Conservation (phyloP, 2,888 invertebrate species). For the Spialia ferax region DNA sequence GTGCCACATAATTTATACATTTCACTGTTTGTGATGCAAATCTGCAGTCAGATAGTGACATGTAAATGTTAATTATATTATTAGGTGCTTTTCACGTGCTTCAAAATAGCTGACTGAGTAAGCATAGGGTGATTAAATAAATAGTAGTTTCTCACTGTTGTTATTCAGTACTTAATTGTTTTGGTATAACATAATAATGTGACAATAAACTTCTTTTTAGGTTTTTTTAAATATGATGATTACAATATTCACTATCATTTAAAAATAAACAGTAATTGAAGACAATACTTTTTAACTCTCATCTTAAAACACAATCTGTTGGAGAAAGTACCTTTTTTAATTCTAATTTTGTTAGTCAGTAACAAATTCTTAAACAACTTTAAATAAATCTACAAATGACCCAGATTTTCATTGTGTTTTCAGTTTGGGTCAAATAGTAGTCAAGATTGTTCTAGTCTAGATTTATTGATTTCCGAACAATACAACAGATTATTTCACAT, state of each 20-base stretch:
- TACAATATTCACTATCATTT: too few species aligned
- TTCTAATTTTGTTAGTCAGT: not conserved
- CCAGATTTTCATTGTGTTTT: not conserved
- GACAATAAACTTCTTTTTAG: conserved; percentile 13
- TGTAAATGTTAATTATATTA: conserved; percentile 10
- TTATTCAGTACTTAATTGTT: conserved; percentile 18
- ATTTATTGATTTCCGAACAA: not conserved
- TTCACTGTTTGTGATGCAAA: conserved; percentile 23
- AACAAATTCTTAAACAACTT: not conserved
- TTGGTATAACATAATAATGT: not conserved
- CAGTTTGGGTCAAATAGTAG: not conserved
- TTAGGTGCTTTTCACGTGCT: conserved; percentile 28
- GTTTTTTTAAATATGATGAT: too few species aligned
- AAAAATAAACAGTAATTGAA: too few species aligned
- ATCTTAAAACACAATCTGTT: too few species aligned
- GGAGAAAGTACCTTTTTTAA: too few species aligned
- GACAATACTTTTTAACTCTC: too few species aligned
- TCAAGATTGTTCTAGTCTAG: conserved; percentile 5
- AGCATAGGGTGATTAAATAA: conserved; percentile 15
- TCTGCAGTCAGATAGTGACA: not conserved
- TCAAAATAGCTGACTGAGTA: conserved; percentile 28
- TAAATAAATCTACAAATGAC: not conserved
- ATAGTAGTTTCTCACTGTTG: conserved; percentile 9
- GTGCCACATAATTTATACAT: conserved; percentile 26
- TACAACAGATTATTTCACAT: not conserved